These are phyloP conservation scores for Actenoides lindsayi DNA, from an alignment of 2,113 vertebrate species.

Conservation along the genomic window DNA sequence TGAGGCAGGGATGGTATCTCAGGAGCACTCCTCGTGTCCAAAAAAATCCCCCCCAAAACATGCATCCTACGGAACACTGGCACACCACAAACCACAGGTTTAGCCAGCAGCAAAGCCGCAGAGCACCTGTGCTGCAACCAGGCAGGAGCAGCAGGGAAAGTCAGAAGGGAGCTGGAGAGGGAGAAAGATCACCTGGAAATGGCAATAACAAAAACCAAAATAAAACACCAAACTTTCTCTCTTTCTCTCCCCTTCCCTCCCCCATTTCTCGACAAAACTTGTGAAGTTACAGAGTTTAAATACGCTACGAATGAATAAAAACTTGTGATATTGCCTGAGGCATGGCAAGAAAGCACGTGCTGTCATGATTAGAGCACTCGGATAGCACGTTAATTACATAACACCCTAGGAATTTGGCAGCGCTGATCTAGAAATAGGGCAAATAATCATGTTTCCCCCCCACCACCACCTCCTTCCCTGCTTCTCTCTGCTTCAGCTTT, in stretches of 20 bases:
- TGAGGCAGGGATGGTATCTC: background rate
- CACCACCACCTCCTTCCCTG: background rate
- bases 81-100: background rate
- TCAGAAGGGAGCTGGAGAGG: background rate
- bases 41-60: background rate
- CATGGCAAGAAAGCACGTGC: constrained; percentile 33
- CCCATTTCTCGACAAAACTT: background rate
- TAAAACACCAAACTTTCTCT: background rate
- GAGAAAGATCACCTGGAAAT: background rate
- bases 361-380: constrained; percentile 3
- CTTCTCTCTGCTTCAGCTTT: background rate
- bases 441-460: constrained; percentile 37
- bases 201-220: background rate
- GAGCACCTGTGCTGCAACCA: background rate
- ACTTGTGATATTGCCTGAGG: constrained; percentile 1
- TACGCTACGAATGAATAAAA: background rate
- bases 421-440: background rate
- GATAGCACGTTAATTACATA: constrained; percentile 30
- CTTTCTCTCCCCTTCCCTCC: background rate
- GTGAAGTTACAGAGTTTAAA: background rate
- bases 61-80: background rate
- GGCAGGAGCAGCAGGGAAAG: background rate
- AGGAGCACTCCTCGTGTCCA: background rate
- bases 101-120: background rate
- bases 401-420: constrained; percentile 59